Conservation (phyloP, 2,797 vertebrate genomes). For the Lutjanus campechanus region DNA sequence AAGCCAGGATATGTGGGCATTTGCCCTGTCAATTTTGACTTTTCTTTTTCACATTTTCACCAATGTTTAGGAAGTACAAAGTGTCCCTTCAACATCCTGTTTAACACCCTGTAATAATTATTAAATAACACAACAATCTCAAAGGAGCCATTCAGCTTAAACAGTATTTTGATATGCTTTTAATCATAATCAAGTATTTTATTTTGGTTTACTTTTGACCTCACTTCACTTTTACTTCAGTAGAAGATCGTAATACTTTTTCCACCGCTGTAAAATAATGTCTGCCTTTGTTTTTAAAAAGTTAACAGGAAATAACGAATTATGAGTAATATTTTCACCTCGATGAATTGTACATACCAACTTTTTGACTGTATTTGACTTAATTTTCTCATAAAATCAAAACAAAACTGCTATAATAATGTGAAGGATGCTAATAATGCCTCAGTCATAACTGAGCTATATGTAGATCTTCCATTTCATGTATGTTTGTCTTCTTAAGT, state of each 20-base stretch:
- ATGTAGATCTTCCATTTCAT: constrained; percentile 34
- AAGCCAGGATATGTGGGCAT: too few relatives aligned
- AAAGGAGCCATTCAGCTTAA: not conserved
- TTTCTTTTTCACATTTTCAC: too few relatives aligned
- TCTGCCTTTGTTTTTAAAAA: not conserved
- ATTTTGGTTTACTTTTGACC: not conserved
- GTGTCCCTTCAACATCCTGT: not conserved
- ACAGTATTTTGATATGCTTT: not conserved
- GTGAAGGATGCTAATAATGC: constrained; percentile 19
- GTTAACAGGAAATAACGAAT: not conserved
- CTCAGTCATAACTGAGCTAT: constrained; percentile 19
- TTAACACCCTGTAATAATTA: not conserved
- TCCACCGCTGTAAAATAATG: not conserved
- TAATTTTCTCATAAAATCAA: not conserved
- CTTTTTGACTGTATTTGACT: not conserved
- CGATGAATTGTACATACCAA: constrained; percentile 1
- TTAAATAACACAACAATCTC: not conserved
- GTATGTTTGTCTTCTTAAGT: constrained; percentile 43
- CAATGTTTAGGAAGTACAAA: not conserved
- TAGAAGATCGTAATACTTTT: not conserved
- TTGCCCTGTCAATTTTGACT: too few relatives aligned
- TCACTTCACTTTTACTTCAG: not conserved
- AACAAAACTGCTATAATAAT: not conserved
- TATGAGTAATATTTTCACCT: not conserved
- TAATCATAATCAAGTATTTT: not conserved